Evolutionary conservation across 2,797 vertebrate genomes (phyloP), one percentile per base, ranked within the genome.

Genomic region (Margarornis squamiger): DNA sequence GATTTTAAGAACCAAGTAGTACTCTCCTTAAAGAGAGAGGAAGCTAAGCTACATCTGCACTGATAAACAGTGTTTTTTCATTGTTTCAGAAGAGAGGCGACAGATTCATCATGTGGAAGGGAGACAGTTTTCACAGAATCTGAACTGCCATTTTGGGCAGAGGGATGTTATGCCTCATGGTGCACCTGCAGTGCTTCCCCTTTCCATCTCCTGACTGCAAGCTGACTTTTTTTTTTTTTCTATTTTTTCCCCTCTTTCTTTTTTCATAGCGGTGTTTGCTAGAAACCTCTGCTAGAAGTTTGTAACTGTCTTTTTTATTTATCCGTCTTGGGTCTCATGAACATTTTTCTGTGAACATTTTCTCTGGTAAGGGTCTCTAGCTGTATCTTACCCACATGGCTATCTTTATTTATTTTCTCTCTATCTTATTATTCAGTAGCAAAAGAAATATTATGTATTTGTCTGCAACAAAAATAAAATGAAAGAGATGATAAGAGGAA

Each of bases 341-440:
- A 77, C 1, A 0, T 49, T 68, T 90, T 87, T 59, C 57, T 58
- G 10, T 76, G 61, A 83, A 85, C 52, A 27, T 77, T 68, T n/a
- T 59, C 62, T 72, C n/a, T 36, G 10, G 1, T 67, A 30, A n/a
- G 43, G 70, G 20, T 29, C 36, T 52, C 2, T 48, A 86, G 12
- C 26, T 86, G 15, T 45, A 26, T 86, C 49, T 63, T 39, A 65
- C 34, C 17, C 61, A 9, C 29, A 9, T 74, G 51, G 6, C 48
- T 87, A 29, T 72, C n/a, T 92, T 65, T 61, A 45, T 75, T 83
- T 94, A 54, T 93, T 90, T 97, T 80, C 21, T 83, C 36, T 80
- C 65, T 58, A 51, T 30, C 3, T 88, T 92, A 61, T 41, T 77
- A 81, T 75, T 81, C 49, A 39, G 10, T 62, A 58, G 46, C 29